Conservation (phyloP, 2,113 vertebrate species). For the Spheniscus mendiculus region DNA sequence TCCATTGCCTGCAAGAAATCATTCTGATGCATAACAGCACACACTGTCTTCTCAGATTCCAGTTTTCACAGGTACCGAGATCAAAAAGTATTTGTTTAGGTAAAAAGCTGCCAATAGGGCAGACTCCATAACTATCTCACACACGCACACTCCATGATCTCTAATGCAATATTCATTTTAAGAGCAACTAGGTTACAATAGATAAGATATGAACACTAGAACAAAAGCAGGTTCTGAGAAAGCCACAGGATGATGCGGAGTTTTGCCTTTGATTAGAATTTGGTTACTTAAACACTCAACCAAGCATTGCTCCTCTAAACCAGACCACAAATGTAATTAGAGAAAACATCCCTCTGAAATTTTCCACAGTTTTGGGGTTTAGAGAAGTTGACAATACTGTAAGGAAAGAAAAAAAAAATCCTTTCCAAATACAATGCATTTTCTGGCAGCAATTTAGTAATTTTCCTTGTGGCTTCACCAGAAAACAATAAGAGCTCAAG, state of each 20-base stretch:
- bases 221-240: neutral
- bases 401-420: neutral
- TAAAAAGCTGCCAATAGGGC: neutral
- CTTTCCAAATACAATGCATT: neutral
- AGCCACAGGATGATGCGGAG: fast-evolving
- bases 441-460: neutral
- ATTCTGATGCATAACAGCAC: neutral
- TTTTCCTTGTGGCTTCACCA: neutral
- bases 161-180: neutral
- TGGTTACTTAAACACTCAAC: neutral
- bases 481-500: neutral
- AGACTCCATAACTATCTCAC: neutral
- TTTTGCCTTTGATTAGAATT: neutral
- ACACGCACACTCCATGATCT: neutral
- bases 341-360: neutral
- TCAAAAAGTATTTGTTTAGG: neutral
- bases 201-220: neutral
- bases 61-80: neutral
- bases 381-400: neutral
- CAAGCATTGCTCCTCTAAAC: neutral
- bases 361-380: neutral
- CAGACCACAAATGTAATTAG: neutral
- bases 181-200: neutral
- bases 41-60: neutral
- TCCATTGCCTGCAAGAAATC: conserved; percentile 4